Conservation (phyloP, 2,113 vertebrate genomes). For the Malurus melanocephalus region DNA sequence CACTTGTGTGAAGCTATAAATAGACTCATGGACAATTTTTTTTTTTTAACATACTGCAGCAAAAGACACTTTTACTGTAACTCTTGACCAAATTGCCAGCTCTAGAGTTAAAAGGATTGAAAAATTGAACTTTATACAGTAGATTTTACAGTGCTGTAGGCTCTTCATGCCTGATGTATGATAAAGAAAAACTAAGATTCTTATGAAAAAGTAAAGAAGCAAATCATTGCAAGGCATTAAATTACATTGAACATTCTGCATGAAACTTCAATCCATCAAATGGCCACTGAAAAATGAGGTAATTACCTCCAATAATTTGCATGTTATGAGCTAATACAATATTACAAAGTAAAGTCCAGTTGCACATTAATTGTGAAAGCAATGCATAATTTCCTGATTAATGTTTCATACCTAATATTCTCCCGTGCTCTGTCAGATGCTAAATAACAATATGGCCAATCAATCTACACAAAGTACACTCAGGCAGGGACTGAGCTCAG, state of each 20-base stretch:
- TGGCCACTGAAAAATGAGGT: slow-evolving; percentile 91
- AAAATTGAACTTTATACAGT: not conserved
- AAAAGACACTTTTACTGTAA: not conserved
- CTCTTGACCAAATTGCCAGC: slow-evolving; percentile 35
- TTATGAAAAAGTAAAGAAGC: slow-evolving; percentile 47
- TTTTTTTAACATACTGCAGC: not conserved
- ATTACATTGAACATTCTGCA: slow-evolving; percentile 67
- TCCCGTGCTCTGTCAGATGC: slow-evolving; percentile 68
- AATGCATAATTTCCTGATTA: slow-evolving; percentile 98
- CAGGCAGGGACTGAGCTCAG: slow-evolving; percentile 9
- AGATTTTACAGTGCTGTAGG: not conserved
- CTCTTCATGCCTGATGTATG: not conserved
- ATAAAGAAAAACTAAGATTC: slow-evolving; percentile 43
- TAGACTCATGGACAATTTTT: not conserved
- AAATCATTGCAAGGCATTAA: slow-evolving; percentile 64
- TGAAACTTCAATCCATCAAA: slow-evolving; percentile 86
- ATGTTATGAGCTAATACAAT: slow-evolving; percentile 92
- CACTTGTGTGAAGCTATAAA: not conserved
- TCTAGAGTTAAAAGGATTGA: slow-evolving; percentile 10
- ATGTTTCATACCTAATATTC: slow-evolving; percentile 87
- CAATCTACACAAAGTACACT: slow-evolving; percentile 57
- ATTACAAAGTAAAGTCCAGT: slow-evolving; percentile 93
- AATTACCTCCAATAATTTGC: slow-evolving; percentile 97
- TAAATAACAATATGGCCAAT: slow-evolving; percentile 78
- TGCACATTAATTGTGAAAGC: slow-evolving; percentile 93